Base-by-base conservation (phyloP, 1,140 invertebrate genomes). In the Pissodes strobi region DNA sequence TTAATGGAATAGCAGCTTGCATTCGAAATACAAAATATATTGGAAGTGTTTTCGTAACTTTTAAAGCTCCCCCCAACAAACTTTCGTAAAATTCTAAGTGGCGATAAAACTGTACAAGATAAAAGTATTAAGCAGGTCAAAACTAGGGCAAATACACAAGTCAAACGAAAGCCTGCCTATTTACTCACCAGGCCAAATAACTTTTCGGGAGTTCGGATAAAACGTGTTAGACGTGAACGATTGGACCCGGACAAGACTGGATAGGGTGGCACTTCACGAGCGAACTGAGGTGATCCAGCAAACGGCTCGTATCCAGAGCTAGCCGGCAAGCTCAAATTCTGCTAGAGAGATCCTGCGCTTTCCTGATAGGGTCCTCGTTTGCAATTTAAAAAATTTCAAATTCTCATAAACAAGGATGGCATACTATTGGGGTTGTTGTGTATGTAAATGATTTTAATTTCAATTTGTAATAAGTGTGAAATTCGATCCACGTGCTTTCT, bases 221-320 rank as follows among this genome's bases (percentile, higher is more conserved):
- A 23, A 17, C 13, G 55, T 19, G 55, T 15, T 25, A 15, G 10
- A 22, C 45, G 2, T 43, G 19, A 48, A 13, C 18, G 18, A 17
- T 41, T n/a, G 34, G 9, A 15, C 12, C 41, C 18, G 59, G 25
- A 23, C 34, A 61, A 30, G 30, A 41, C 48, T 51, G 43, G 58
- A 51, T 27, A 39, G 48, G 46, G 43, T 48, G 37, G 46, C 58
- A 61, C 58, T 61, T 39, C 58, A 52, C 58, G 25, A 61, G 46
- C 48, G 22, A 52, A 64, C 51, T 64, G 61, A 49, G 61, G 61
- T 55, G 34, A 64, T 55, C 61, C 41, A 64, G 61, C 61, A 45
- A 41, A 39, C 61, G 51, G 51, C 51, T 53, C 27, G 51, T 55
- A 64, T 55, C 61, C 52, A 62, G 59, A 56, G 49, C n/a, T n/a